Percentiles rank a stretch among this genome's conserved stretches.
These are phyloP conservation scores for Meiosimyza decipiens DNA, from an alignment of 2,888 invertebrate species.

Conservation along the genomic window DNA sequence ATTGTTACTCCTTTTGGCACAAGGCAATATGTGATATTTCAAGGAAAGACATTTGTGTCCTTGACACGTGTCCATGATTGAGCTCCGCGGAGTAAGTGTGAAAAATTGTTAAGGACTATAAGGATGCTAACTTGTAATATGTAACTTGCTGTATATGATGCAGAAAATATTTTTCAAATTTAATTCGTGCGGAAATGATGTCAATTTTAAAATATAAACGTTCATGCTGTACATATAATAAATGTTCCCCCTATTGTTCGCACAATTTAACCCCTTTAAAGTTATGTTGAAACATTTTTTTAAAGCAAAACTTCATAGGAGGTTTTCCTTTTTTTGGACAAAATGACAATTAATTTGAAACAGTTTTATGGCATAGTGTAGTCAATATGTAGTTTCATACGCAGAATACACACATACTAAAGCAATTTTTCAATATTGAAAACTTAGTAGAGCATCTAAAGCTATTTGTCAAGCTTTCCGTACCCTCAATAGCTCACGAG, in stretches of 20 bases:
- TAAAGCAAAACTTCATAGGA: no score
- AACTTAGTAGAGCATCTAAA: no score
- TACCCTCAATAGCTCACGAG: no score
- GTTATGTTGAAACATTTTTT: background rate
- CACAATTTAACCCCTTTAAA: slow-evolving; percentile 21
- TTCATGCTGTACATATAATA: background rate
- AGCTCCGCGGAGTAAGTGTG: slow-evolving; percentile 47
- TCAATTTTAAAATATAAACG: slow-evolving; percentile 16
- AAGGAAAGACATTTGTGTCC: slow-evolving; percentile 28
- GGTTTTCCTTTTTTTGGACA: no score
- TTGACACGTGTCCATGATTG: slow-evolving; percentile 49
- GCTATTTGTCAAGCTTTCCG: no score
- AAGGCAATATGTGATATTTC: slow-evolving; percentile 7
- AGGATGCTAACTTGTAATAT: slow-evolving; percentile 19
- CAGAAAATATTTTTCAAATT: slow-evolving; percentile 40
- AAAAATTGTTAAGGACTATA: slow-evolving; percentile 42
- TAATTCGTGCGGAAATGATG: slow-evolving; percentile 47
- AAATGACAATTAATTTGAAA: no score
- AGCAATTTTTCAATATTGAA: no score
- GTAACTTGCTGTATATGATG: slow-evolving; percentile 25
- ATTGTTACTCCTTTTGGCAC: slow-evolving; percentile 19
- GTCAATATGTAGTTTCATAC: no score
- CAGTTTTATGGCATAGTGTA: no score
- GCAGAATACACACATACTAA: no score
- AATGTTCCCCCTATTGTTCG: background rate